A percentile compares a stretch with the other conserved stretches of the same genome.
These are phyloP conservation scores for Plemyria rubiginata DNA, from an alignment of 2,888 invertebrate genomes.

Conservation along the genomic window DNA sequence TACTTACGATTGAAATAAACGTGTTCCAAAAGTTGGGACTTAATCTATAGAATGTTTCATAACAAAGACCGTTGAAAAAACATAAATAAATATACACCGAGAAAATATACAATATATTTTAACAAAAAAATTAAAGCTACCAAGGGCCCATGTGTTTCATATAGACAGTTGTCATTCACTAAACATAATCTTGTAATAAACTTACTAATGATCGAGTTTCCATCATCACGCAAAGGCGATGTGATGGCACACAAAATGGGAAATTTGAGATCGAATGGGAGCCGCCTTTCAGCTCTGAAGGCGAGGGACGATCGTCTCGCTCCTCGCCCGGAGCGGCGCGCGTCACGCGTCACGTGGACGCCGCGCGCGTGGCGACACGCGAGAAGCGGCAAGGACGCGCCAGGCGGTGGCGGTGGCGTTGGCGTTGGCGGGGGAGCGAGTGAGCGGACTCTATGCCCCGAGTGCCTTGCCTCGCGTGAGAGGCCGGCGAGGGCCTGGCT, in stretches of 20 bases:
- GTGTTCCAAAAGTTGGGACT: neutral
- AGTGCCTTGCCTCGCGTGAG: slow-evolving; percentile 38
- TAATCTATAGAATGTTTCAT: neutral
- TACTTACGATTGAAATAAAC: slow-evolving; percentile 15
- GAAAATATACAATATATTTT: slow-evolving; percentile 10
- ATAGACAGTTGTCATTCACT: slow-evolving; percentile 49
- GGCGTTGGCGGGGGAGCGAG: slow-evolving; percentile 50
- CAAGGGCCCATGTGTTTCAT: slow-evolving; percentile 34
- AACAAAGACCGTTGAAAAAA: slow-evolving; percentile 14
- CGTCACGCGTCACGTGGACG: slow-evolving; percentile 31
- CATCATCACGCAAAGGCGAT: slow-evolving; percentile 46
- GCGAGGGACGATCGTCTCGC: slow-evolving; percentile 58
- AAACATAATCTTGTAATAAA: slow-evolving; percentile 58
- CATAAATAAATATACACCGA: slow-evolving; percentile 20
- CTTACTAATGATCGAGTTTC: slow-evolving; percentile 69
- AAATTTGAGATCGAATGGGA: slow-evolving; percentile 66
- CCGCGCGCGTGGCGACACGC: slow-evolving; percentile 49
- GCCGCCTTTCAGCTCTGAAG: slow-evolving; percentile 59
- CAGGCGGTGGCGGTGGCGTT: slow-evolving; percentile 17
- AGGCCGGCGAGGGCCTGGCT: slow-evolving; percentile 36
- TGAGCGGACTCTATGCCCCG: slow-evolving; percentile 4
- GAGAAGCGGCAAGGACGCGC: slow-evolving; percentile 82
- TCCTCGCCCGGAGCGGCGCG: slow-evolving; percentile 50
- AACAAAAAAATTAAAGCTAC: slow-evolving; percentile 26
- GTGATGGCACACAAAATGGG: slow-evolving; percentile 59